Evolutionary conservation across 1,140 invertebrate species (phyloP), one percentile per base, ranked within the genome.

Genomic region (Helicoverpa zea): DNA sequence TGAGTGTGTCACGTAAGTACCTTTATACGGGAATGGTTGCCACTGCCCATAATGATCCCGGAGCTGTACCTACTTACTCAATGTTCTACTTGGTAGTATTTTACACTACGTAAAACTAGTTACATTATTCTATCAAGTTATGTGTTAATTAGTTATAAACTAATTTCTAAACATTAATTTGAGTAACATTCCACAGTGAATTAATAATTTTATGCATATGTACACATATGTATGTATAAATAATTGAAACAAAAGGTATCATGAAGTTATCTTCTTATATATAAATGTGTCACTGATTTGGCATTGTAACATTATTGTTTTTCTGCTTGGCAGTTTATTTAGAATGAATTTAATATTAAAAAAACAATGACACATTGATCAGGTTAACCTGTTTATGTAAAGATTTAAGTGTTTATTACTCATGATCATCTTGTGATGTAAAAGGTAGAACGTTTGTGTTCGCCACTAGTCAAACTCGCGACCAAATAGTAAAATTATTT

Each of bases 271-370:
- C 23, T 23, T 23, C 23, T 49, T 13, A 9, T 16, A 14, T 52
- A 70, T 64, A 64, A 7, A 16, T 35, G 1, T 73, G 35, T 43
- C 35, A 63, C n/a, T 18, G 61, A 63, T 86, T 85, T 68, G 79
- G 79, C 68, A 72, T 83, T 86, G 84, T 86, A 81, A 84, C 76
- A 79, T 59, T 75, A 75, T 83, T 85, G 59, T 84, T 88, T 87
- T 77, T 72, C 86, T 88, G 84, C 84, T 83, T 86, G 79, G 87
- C 84, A 87, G 87, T 86, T 84, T 80, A 70, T 79, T 85, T 83
- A 74, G 18, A 79, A 23, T 54, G 35, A 23, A 14, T 70, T 70
- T 52, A 29, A 70, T 51, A 68, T 30, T 52, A 23, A 30, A 47
- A 5, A 43, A 1, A 64, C 43, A 43, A 59, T 12, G 58, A 14